Conservation (phyloP, 2,797 vertebrate genomes). For the Artibeus jamaicensis region DNA sequence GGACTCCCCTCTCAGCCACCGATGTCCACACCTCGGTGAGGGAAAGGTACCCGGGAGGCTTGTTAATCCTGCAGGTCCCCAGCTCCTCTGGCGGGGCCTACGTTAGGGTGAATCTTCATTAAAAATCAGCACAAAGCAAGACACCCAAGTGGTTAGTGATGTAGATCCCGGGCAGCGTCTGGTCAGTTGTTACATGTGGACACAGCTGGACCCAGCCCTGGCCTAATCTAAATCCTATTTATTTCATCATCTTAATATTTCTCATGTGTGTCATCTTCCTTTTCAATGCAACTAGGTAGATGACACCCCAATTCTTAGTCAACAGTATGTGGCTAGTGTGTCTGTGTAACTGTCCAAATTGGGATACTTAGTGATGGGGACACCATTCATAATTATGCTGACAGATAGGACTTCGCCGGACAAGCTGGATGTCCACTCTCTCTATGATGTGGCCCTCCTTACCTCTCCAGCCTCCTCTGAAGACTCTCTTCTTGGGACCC, state of each 20-base stretch:
- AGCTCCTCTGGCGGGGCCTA: too few relatives aligned
- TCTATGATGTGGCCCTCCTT: background rate
- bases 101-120: too few relatives aligned
- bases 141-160: background rate
- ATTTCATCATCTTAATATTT: background rate
- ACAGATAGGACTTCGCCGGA: background rate
- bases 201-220: background rate
- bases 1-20: too few relatives aligned
- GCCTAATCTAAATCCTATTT: background rate
- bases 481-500: background rate
- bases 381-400: background rate
- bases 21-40: too few relatives aligned
- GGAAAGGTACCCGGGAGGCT: background rate
- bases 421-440: background rate
- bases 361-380: background rate
- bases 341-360: background rate
- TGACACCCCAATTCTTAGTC: background rate
- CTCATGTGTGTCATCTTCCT: background rate
- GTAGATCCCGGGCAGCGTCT: background rate
- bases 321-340: too few relatives aligned
- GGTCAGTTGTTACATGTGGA: background rate
- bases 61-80: background rate
- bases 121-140: background rate
- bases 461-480: background rate
- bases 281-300: background rate